phyloP scores from a whole-genome alignment of 2,888 invertebrate genomes.

The Drosophila kambysellisi region DNA sequence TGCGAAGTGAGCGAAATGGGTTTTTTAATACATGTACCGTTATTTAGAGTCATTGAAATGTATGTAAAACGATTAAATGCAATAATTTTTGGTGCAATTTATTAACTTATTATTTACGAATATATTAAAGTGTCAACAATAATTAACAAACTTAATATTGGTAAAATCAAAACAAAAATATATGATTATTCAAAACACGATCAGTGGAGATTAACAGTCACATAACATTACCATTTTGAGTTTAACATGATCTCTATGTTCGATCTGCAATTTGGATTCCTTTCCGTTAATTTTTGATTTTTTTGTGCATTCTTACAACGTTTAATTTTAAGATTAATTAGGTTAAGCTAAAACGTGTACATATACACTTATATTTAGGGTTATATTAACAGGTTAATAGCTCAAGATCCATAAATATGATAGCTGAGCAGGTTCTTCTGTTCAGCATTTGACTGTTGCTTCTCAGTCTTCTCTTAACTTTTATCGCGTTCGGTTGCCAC shows the following conservation, averaged over 20 bases:
- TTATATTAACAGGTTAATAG: neutral
- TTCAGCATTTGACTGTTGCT: slow-evolving; percentile 7
- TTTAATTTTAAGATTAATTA: neutral
- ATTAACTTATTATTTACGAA: neutral
- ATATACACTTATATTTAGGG: neutral
- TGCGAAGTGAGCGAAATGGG: slow-evolving; percentile 7
- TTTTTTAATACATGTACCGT: slow-evolving; percentile 16
- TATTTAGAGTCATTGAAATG: neutral
- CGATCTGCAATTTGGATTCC: neutral
- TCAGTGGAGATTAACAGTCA: slow-evolving; percentile 2
- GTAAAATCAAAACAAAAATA: neutral
- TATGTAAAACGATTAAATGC: neutral
- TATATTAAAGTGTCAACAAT: too few relatives aligned
- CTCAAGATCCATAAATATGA: slow-evolving; percentile 7
- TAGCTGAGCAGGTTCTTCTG: slow-evolving; percentile 22
- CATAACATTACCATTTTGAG: slow-evolving; percentile 18
- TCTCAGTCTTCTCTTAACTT: slow-evolving; percentile 61
- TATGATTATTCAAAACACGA: neutral
- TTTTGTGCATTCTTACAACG: neutral
- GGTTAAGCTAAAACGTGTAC: neutral
- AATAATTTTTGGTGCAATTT: neutral
- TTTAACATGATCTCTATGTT: slow-evolving; percentile 12
- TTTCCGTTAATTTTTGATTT: slow-evolving; percentile 32
- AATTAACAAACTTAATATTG: neutral
- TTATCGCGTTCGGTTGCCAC: slow-evolving; percentile 40